phyloP scores from a whole-genome alignment of 2,797 vertebrate genomes.

The Antrozous pallidus region DNA sequence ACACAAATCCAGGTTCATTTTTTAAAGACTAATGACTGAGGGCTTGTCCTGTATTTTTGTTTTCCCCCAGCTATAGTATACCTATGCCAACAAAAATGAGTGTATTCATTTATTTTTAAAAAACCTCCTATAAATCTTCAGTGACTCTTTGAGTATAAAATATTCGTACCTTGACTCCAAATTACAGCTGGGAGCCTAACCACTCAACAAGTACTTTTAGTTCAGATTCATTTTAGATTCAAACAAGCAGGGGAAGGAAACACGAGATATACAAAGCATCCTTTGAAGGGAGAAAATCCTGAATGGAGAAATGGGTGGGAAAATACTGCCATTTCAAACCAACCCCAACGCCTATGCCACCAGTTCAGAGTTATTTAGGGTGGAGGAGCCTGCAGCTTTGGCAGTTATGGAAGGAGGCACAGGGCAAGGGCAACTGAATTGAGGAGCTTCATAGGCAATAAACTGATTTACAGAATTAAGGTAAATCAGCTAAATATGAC shows the following conservation, averaged over 20 bases:
- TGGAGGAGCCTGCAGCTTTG: slow-evolving; percentile 12
- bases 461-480: slow-evolving; percentile 16
- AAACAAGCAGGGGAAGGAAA: slow-evolving; percentile 40
- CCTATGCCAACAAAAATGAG: slow-evolving; percentile 75
- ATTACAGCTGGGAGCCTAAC: slow-evolving; percentile 74
- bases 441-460: neutral
- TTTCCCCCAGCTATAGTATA: slow-evolving; percentile 60
- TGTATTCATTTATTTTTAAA: slow-evolving; percentile 74
- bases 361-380: slow-evolving; percentile 49
- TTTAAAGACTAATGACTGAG: slow-evolving; percentile 53
- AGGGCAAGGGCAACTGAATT: neutral
- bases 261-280: slow-evolving; percentile 59
- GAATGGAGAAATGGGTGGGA: slow-evolving; percentile 69
- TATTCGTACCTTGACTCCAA: slow-evolving; percentile 75
- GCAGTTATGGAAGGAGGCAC: neutral
- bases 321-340: slow-evolving; percentile 37
- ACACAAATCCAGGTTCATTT: slow-evolving; percentile 66
- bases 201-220: slow-evolving; percentile 74
- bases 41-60: slow-evolving; percentile 68
- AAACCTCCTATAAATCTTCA: slow-evolving; percentile 72
- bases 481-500: neutral
- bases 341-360: neutral
- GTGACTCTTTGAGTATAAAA: slow-evolving; percentile 73
- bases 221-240: slow-evolving; percentile 73
- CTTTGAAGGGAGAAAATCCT: slow-evolving; percentile 73